Conservation (phyloP, 2,797 vertebrate species). For the Peromyscus melanophrys region DNA sequence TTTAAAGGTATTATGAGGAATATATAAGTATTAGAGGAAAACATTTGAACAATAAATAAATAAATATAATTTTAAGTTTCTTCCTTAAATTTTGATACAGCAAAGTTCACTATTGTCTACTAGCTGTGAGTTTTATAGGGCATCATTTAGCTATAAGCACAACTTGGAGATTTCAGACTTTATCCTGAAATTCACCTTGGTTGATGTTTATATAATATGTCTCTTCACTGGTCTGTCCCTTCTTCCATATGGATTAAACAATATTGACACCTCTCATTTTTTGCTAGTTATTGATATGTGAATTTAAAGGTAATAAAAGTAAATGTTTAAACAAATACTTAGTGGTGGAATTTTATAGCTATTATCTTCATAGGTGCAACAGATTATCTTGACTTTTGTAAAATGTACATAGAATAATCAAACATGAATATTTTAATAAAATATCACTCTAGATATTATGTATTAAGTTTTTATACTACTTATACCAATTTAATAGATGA, state of each 20-base stretch:
- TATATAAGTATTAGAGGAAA: neutral
- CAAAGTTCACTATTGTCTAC: neutral
- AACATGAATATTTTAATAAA: constrained; percentile 12
- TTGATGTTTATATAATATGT: neutral
- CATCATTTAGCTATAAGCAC: no score
- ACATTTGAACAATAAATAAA: neutral
- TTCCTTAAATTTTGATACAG: neutral
- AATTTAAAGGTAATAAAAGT: neutral
- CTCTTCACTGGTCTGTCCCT: fast-evolving
- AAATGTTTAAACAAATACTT: neutral
- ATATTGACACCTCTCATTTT: neutral
- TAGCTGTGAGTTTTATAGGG: neutral
- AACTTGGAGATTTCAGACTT: neutral
- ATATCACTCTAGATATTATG: constrained; percentile 1
- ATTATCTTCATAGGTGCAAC: neutral
- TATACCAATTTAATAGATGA: constrained; percentile 37
- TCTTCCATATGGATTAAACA: neutral
- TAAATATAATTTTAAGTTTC: neutral
- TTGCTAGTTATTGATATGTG: neutral
- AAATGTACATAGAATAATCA: neutral
- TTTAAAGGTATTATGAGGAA: neutral
- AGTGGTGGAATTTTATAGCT: neutral
- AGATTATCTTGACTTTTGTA: neutral
- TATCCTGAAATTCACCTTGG: neutral
- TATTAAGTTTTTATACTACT: constrained; percentile 11